Base-by-base conservation (phyloP, 2,797 vertebrate species). In the Atherinosoma microstoma region DNA sequence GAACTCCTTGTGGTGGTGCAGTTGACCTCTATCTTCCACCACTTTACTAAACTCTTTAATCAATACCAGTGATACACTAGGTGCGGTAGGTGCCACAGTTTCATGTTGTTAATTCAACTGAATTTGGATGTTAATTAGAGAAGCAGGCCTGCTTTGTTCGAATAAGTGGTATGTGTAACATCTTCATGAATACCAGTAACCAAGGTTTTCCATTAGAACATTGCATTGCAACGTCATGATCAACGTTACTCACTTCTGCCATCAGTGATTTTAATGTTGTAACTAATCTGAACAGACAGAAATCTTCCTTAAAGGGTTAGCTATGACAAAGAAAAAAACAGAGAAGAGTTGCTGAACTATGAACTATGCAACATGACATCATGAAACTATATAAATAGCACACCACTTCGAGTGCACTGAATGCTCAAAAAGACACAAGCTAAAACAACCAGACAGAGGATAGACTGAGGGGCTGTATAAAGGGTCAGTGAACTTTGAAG, bases 11-110 rank as follows among this genome's bases (percentile, higher is more conserved):
- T 76, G 77, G 74, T 36, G 3, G 62, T 54, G 72, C 47, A n/a
- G 53, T 82, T 85, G 78, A 88, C 84, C 84, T 83, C 74, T 30
- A 61, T 73, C 42, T 71, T 79, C 67, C 69, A 64, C 69, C 59
- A 40, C 54, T 78, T 86, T 71, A 58, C 7, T 36, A 1, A 4
- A 73, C 62, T 62, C 66, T 76, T 82, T 59, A 83, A 57, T 80
- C 67, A 76, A 83, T 54, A 38, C 42, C 75, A 29, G 29, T 1
- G 0, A 29, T 56, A 20, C 6, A 2, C 6, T 45, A 45, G 42
- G 6, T 45, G 5, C 29, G 59, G 75, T 65, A 79, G 76, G 22
- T 74, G 22, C 40, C 75, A 32, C 62, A 78, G 63, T 69, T 49
- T 74, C 35, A 27, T 45, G 6, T n/a, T 64, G 4, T 66, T 53